A percentile compares a stretch with the other conserved stretches of the same genome.
phyloP scores from a whole-genome alignment of 2,888 invertebrate species.

The Diarsia brunnea region DNA sequence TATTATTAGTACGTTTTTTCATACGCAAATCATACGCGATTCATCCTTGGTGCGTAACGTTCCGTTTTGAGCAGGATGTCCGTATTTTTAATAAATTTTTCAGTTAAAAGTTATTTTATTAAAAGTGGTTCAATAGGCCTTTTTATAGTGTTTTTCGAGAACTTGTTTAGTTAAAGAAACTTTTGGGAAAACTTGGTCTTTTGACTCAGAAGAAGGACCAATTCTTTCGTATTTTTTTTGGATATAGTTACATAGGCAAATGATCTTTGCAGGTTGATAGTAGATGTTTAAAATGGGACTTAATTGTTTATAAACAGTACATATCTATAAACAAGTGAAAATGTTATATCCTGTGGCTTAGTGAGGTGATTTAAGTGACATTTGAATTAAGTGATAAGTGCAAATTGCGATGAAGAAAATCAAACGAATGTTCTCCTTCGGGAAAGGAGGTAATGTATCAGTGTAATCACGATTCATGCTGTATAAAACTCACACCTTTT shows the following conservation, averaged over 20 bases:
- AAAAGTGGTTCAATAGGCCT: neutral
- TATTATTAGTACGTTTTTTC: constrained; percentile 57
- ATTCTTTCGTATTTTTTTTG: neutral
- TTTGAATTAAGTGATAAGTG: constrained; percentile 41
- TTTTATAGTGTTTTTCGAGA: neutral
- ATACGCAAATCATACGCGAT: constrained; percentile 51
- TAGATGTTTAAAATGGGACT: neutral
- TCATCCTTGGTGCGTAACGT: constrained; percentile 38
- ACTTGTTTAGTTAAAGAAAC: neutral
- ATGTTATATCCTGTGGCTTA: neutral
- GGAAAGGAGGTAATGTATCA: constrained; percentile 81
- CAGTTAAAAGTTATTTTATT: neutral
- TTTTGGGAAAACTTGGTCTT: constrained; percentile 5
- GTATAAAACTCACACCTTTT: no score
- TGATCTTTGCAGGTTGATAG: neutral
- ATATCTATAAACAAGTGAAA: constrained; percentile 43
- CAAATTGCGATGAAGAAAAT: constrained; percentile 82
- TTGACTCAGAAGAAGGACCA: neutral
- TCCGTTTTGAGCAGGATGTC: constrained; percentile 8
- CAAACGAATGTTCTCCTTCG: constrained; percentile 83
- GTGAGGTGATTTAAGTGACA: constrained; percentile 24
- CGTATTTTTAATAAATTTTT: neutral
- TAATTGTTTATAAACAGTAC: constrained; percentile 6
- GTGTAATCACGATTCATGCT: neutral
- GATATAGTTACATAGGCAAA: neutral